These are phyloP conservation scores for Microplitis deprimator DNA, from an alignment of 2,888 invertebrate genomes.

Conservation along the genomic window DNA sequence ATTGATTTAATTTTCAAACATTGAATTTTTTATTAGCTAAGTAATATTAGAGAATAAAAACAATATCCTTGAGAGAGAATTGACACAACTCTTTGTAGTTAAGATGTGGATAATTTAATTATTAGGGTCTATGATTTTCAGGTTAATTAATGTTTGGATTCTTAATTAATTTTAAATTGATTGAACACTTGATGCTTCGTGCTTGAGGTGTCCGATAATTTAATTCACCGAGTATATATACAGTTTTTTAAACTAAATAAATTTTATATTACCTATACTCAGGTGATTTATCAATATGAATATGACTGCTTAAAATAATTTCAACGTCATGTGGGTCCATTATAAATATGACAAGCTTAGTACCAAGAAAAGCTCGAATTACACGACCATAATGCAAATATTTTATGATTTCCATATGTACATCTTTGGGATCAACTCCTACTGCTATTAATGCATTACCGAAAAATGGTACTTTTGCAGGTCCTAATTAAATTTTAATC, in stretches of 20 bases:
- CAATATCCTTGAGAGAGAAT: too few relatives aligned
- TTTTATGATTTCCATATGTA: conserved; percentile 50
- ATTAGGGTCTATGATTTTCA: too few relatives aligned
- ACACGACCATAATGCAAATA: conserved; percentile 61
- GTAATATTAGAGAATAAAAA: too few relatives aligned
- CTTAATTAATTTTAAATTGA: too few relatives aligned
- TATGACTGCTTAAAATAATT: conserved; percentile 64
- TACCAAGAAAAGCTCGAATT: conserved; percentile 62
- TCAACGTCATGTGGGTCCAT: conserved; percentile 66
- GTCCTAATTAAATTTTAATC: conserved; percentile 53
- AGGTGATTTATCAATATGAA: conserved; percentile 66
- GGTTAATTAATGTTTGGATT: too few relatives aligned
- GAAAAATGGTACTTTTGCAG: conserved; percentile 62
- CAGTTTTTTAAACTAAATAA: not conserved
- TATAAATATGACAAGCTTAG: conserved; percentile 63
- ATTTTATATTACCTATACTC: conserved; percentile 62
- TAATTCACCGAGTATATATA: too few relatives aligned
- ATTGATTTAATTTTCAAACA: too few relatives aligned
- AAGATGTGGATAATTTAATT: too few relatives aligned
- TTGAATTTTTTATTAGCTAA: too few relatives aligned
- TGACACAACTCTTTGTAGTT: too few relatives aligned
- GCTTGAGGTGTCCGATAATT: too few relatives aligned
- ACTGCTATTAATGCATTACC: conserved; percentile 61
- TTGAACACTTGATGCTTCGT: too few relatives aligned
- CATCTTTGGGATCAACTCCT: conserved; percentile 57